Evolutionary conservation across 2,888 invertebrate species (phyloP).

Genomic region (Drosophila tripunctata): DNA sequence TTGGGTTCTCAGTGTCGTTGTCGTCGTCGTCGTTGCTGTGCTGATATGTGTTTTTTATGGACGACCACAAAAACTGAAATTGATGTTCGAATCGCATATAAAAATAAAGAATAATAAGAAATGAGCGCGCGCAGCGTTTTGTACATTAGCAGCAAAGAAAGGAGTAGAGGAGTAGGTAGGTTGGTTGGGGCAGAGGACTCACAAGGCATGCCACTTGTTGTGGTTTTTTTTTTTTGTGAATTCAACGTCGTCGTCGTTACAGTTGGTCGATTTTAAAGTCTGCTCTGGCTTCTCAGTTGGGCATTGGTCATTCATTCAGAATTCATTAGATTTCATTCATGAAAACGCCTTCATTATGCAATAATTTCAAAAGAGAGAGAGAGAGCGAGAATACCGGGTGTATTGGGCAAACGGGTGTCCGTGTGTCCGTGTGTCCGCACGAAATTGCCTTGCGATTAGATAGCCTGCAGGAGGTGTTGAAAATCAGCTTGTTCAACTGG

Average conservation of each 20-base stretch:
- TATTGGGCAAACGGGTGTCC: background rate
- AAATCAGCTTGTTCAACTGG: constrained; percentile 68
- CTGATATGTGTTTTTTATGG: constrained; percentile 79
- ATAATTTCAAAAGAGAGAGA: constrained; percentile 47
- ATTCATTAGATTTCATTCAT: constrained; percentile 82
- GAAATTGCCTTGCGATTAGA: constrained; percentile 77
- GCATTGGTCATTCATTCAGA: constrained; percentile 74
- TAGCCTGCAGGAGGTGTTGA: constrained; percentile 76
- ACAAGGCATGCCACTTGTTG: constrained; percentile 21
- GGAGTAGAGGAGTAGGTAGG: background rate
- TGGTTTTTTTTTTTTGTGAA: constrained; percentile 42
- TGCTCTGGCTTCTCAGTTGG: constrained; percentile 16
- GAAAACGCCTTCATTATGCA: constrained; percentile 80
- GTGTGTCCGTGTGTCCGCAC: constrained; percentile 36
- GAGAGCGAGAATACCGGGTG: background rate
- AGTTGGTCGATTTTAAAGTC: constrained; percentile 32
- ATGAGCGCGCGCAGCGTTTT: constrained; percentile 78
- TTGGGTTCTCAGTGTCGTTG: constrained; percentile 47
- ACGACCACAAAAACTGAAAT: constrained; percentile 78
- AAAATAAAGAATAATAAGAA: constrained; percentile 76
- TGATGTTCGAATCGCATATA: constrained; percentile 77
- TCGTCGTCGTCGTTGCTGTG: constrained; percentile 39
- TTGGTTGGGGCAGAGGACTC: background rate
- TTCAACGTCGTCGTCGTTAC: constrained; percentile 36
- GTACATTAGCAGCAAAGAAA: constrained; percentile 60